Base-by-base conservation (phyloP, 1,140 invertebrate genomes). In the Bombyx mandarina region DNA sequence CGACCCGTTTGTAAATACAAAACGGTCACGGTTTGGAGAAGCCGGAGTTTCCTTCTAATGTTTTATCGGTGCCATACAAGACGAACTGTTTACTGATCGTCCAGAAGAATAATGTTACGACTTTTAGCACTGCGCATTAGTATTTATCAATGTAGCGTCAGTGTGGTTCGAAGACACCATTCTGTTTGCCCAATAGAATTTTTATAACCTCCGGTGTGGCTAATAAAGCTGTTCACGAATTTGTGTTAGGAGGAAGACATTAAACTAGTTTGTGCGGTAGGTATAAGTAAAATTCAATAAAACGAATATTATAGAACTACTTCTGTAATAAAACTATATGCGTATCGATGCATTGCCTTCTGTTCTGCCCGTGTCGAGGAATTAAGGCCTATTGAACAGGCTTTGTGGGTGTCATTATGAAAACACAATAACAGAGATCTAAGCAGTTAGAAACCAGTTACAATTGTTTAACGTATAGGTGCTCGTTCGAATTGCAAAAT, bases 191-290 rank as follows among this genome's bases (percentile, higher is more conserved):
- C 73, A 77, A 77, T 75, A 74, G 63, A 73, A 73, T 70, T 67
- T 83, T 80, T 82, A 80, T 76, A 61, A 64, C 71, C 59, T 81
- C 75, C 74, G 77, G 64, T 69, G 57, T 73, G 59, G 57, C 52
- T 49, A 56, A 62, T 69, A 60, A 63, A 63, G 57, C 52, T 57
- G 52, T 62, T 50, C 60, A 56, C 22, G 53, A 71, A 74, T 64
- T 55, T 48, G 60, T 57, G 62, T 65, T 61, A 65, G 55, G 42
- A 68, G 63, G 66, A 67, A 66, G 66, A 46, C 47, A 63, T 70
- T 61, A 66, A 70, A 60, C 26, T 54, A 52, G 53, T 61, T 52
- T 50, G 45, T 58, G 26, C 54, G 48, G 45, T 55, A 42, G 8
- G 52, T 52, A 61, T 55, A 22, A n/a, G 52, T 52, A 61, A 58